Evolutionary conservation across 2,113 vertebrate species (phyloP), one percentile per base, ranked within the genome.

Genomic region (Donacobius atricapilla): DNA sequence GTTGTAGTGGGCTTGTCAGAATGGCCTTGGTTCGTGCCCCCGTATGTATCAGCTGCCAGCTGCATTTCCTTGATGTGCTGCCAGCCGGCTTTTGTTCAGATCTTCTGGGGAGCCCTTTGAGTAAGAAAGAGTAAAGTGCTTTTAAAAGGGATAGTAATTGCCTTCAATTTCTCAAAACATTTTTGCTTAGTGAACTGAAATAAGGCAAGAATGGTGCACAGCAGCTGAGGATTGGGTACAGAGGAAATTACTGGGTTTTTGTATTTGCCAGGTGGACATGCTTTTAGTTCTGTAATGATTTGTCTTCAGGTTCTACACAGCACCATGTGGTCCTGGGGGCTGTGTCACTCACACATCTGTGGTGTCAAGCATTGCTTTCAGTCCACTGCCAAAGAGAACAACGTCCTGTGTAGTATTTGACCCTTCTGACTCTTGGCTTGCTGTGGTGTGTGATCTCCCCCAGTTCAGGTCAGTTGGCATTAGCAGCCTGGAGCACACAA

Each of bases 81-180:
- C 56, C 89, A 94, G 84, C 60, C 91, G 94, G 72, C n/a, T 71
- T 21, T 56, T 58, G 48, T 35, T 88, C 31, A 77, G 33, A 53
- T 69, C 24, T 90, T 77, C 66, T 56, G 8, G 28, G 28, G 28
- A 50, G 23, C 9, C 47, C 61, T 73, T 83, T 60, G 44, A 56
- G 15, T 56, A 80, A 30, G 25, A 44, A 80, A 80, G 25, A 35
- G 33, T 65, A 47, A 69, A 76, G 13, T 65, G n/a, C 63, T 93
- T 87, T 94, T 54, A 22, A 80, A 85, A 92, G 56, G 24, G 23
- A 50, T 77, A 48, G 39, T 92, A 79, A 80, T 71, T 80, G 37
- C 37, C 33, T 89, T 91, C 44, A 47, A 1, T 86, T 86, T 92
- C 37, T 44, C 58, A 58, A 77, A 63, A 45, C 2, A 1, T 42